A percentile compares a stretch with the other conserved stretches of the same genome.
Evolutionary conservation across 2,797 vertebrate species (phyloP).

Genomic region (Characodon lateralis): DNA sequence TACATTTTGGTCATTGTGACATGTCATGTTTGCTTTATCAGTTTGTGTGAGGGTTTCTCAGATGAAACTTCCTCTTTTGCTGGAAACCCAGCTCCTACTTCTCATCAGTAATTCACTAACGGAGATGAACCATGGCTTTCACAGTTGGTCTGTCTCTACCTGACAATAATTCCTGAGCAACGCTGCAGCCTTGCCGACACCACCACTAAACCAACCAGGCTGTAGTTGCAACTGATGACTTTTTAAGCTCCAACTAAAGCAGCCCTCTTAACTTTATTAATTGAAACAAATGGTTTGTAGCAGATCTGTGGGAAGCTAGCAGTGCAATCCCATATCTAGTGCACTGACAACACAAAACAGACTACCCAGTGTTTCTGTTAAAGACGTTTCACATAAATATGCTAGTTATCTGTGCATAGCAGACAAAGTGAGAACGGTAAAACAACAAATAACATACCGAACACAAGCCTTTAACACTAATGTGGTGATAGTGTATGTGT

Average conservation of each 20-base stretch:
- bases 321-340: neutral
- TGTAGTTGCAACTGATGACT: neutral
- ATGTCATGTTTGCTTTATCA: constrained; percentile 30
- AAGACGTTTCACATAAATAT: neutral
- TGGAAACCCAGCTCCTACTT: constrained; percentile 10
- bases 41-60: constrained; percentile 8
- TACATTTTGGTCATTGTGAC: neutral
- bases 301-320: neutral
- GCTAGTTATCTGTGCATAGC: neutral
- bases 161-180: neutral
- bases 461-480: neutral
- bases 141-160: neutral
- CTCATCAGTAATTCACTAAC: constrained; percentile 6
- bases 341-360: neutral
- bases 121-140: neutral
- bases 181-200: neutral
- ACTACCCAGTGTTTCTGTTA: neutral
- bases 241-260: neutral
- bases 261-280: neutral
- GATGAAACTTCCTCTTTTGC: constrained; percentile 10
- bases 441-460: neutral
- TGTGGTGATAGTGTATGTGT: neutral
- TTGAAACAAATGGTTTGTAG: neutral
- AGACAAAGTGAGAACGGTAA: neutral
- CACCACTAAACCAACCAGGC: neutral